A percentile compares a stretch with the other conserved stretches of the same genome.
Conservation (phyloP, 2,888 invertebrate species). For the Bellardia pandia region DNA sequence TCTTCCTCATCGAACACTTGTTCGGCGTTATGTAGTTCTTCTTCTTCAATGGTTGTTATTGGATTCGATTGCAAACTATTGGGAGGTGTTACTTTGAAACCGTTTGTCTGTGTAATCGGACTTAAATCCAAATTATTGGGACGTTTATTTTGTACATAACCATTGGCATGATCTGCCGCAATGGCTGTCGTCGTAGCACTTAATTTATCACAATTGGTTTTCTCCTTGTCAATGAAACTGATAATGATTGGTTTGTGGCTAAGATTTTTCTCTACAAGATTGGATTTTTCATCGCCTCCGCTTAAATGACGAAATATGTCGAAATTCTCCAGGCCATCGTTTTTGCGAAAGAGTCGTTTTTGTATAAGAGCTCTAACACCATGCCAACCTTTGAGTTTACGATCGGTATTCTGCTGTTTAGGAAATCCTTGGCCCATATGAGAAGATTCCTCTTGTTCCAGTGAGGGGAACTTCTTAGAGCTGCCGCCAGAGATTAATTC, state of each 20-base stretch:
- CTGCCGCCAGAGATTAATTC: constrained; percentile 80
- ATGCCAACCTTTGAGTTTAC: constrained; percentile 83
- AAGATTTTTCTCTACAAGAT: constrained; percentile 79
- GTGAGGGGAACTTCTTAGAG: constrained; percentile 75
- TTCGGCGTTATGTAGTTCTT: constrained; percentile 70
- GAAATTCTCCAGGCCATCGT: constrained; percentile 73
- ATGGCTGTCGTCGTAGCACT: constrained; percentile 29
- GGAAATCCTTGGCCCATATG: constrained; percentile 83
- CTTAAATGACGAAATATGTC: constrained; percentile 73
- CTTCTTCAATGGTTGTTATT: constrained; percentile 81
- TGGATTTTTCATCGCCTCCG: constrained; percentile 82
- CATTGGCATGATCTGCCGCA: constrained; percentile 52
- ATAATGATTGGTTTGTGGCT: constrained; percentile 66
- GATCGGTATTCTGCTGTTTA: constrained; percentile 83
- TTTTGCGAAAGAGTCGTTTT: constrained; percentile 83
- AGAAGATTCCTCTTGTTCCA: constrained; percentile 66
- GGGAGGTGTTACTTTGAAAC: constrained; percentile 62
- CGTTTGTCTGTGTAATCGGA: constrained; percentile 74
- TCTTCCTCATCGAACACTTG: constrained; percentile 72
- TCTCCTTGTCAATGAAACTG: constrained; percentile 72
- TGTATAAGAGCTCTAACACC: constrained; percentile 83
- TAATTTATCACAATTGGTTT: constrained; percentile 66
- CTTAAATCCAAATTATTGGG: constrained; percentile 83
- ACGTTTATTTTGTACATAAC: constrained; percentile 72
- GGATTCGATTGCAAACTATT: constrained; percentile 78